phyloP scores from a whole-genome alignment of 2,797 vertebrate species.

The Petrocephalus schoutedeni region DNA sequence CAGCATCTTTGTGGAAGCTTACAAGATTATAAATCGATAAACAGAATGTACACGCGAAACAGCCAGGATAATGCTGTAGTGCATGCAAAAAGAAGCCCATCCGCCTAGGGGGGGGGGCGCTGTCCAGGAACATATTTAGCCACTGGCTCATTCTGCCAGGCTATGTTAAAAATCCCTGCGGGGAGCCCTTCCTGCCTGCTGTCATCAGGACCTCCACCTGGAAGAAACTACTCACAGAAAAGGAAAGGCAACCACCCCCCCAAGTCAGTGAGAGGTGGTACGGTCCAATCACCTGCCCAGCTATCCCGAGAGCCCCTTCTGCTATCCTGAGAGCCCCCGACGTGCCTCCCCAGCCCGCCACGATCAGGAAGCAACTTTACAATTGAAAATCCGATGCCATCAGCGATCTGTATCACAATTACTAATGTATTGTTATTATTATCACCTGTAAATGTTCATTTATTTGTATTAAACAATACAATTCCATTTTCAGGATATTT shows the following conservation, averaged over 20 bases:
- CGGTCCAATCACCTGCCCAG: background rate
- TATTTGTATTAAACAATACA: background rate
- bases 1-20: background rate
- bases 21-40: background rate
- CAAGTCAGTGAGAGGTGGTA: background rate
- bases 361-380: background rate
- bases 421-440: background rate
- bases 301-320: background rate
- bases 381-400: background rate
- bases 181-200: background rate
- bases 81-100: background rate
- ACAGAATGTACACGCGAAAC: background rate
- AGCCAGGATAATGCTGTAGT: background rate
- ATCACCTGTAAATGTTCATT: background rate
- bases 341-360: background rate
- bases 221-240: background rate
- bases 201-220: background rate
- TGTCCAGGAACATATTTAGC: background rate
- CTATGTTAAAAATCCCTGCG: background rate
- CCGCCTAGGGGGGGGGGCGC: background rate
- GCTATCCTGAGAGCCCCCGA: background rate
- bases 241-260: background rate
- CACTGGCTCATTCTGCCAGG: background rate
- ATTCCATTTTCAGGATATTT: background rate
- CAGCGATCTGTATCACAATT: background rate